Evolutionary conservation across 2,888 invertebrate genomes (phyloP).

Genomic region (Bombylius discolor): DNA sequence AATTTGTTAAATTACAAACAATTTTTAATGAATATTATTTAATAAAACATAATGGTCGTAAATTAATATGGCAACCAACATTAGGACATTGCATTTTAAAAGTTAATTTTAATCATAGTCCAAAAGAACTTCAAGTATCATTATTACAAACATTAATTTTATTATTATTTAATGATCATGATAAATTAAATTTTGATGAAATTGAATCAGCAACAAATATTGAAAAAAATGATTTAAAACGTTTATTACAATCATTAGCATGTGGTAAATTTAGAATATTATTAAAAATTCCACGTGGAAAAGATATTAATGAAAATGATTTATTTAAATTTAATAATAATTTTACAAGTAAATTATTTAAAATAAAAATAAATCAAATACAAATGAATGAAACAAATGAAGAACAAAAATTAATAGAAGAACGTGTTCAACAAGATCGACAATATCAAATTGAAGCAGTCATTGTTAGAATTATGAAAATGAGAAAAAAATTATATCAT

Average conservation of each 20-base stretch:
- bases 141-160: conserved; percentile 92
- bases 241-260: conserved; percentile 93
- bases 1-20: conserved; percentile 86
- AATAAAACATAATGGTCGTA: conserved; percentile 92
- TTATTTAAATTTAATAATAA: conserved; percentile 82
- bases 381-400: conserved; percentile 99
- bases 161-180: conserved; percentile 81
- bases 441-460: conserved; percentile 99
- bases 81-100: conserved; percentile 92
- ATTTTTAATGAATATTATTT: conserved; percentile 95
- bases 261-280: conserved; percentile 94
- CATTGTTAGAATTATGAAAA: conserved; percentile 98
- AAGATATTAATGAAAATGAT: conserved; percentile 81
- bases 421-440: conserved; percentile 95
- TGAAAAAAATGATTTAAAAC: conserved; percentile 76
- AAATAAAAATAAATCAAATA: conserved; percentile 99
- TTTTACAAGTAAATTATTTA: conserved; percentile 90
- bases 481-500: conserved; percentile 90
- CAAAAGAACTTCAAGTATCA: conserved; percentile 92
- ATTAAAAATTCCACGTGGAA: conserved; percentile 75
- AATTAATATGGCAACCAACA: conserved; percentile 97
- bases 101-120: conserved; percentile 73
- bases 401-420: conserved; percentile 91
- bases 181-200: conserved; percentile 74
- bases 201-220: conserved; percentile 85